Conservation (phyloP, 2,113 vertebrate species). For the Recurvirostra avosetta region DNA sequence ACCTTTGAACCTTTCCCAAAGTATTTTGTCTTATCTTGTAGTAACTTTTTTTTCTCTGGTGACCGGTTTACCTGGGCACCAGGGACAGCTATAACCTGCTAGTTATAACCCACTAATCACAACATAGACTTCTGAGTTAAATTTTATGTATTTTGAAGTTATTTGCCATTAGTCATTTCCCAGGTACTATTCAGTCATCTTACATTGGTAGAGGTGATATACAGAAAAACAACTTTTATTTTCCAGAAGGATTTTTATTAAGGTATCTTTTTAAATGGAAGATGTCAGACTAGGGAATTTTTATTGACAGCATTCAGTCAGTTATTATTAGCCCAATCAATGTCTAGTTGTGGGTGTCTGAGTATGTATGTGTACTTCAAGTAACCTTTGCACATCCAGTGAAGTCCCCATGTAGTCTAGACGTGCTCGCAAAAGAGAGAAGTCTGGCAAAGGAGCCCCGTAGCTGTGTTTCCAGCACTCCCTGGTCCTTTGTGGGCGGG, state of each 20-base stretch:
- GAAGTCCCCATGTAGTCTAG: background rate
- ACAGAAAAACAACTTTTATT: background rate
- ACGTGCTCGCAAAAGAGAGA: background rate
- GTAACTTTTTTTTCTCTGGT: background rate
- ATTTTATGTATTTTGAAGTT: background rate
- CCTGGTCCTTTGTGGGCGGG: background rate
- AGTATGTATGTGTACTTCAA: background rate
- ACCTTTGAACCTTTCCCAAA: background rate
- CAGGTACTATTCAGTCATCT: background rate
- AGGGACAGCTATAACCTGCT: background rate
- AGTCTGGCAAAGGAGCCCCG: rapidly evolving
- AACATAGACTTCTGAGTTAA: background rate
- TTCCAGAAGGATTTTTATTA: background rate
- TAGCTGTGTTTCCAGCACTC: background rate
- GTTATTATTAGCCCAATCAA: background rate
- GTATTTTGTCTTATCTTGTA: background rate
- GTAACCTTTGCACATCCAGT: background rate
- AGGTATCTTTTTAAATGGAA: background rate
- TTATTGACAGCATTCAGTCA: background rate
- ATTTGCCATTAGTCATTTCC: background rate
- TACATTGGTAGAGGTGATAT: background rate
- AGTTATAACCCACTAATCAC: background rate
- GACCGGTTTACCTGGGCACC: background rate
- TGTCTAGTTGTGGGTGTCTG: background rate
- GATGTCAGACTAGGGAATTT: background rate